Base-by-base conservation (phyloP, 2,888 invertebrate genomes). In the Cephus runcator region DNA sequence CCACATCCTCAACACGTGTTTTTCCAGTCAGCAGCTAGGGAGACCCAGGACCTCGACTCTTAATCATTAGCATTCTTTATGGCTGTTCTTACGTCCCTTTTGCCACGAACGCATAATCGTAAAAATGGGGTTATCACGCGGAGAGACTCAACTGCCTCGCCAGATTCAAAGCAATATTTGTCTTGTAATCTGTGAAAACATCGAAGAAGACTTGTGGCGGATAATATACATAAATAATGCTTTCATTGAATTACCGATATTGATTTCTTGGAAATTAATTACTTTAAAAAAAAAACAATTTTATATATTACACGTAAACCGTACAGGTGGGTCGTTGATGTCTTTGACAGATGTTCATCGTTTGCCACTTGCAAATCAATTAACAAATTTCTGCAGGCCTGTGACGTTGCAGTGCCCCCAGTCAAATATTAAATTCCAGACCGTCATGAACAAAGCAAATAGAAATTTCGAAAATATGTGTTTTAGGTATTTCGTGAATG, bases 1-100 rank as follows among this genome's bases (percentile, higher is more conserved):
- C 75, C 77, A 75, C 75, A 75, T 75, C 77, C 77, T 69, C 56
- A 69, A 77, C 77, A 77, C 77, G 77, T 77, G 77, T 77, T 77
- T 77, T 75, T 77, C 77, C 69, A 77, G 75, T 75, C 69, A 23
- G 34, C 31, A 74, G 77, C 31, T 74, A 77, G n/a, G 73, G 35
- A 69, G 35, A 69, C 77, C 75, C 75, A 40, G 30, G 71, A 30
- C 35, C 23, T n/a, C 30, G n/a, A 69, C 69, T 40, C 74, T 77
- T 77, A 77, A 77, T 77, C 75, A 77, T 75, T 77, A 74, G 36
- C 69, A 56, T 75, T 56, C 74, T 35, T 69, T 40, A 69, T 71
- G 69, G 75, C 74, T 77, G 71, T 77, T 77, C 74, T 73, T 69
- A 69, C 69, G 34, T 36, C 35, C 75, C 69, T 40, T 69, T 69